These are phyloP conservation scores for Felis chaus DNA, from an alignment of 2,113 vertebrate species.

Conservation along the genomic window DNA sequence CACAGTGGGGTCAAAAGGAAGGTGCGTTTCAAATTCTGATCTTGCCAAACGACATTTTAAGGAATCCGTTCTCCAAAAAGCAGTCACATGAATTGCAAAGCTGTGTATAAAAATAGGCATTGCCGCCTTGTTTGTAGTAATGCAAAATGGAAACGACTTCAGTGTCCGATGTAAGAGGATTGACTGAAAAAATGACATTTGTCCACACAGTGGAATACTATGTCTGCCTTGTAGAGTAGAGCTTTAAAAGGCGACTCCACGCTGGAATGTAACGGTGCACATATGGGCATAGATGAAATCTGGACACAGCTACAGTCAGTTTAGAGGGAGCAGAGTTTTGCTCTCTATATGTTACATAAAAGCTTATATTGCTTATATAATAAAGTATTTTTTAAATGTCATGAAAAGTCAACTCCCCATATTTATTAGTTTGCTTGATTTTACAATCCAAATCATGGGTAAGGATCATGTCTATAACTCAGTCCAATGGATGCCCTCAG, in stretches of 20 bases:
- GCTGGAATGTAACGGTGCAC: background rate
- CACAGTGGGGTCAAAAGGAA: background rate
- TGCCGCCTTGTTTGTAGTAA: background rate
- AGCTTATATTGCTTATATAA: background rate
- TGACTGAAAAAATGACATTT: background rate
- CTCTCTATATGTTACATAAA: background rate
- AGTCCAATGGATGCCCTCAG: background rate
- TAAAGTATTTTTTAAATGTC: background rate
- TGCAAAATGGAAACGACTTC: background rate
- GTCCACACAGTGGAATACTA: background rate
- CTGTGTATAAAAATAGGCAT: background rate
- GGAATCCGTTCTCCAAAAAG: background rate
- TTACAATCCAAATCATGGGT: background rate
- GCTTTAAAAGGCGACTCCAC: background rate
- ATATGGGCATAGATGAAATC: background rate
- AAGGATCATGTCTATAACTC: background rate
- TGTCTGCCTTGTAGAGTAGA: background rate
- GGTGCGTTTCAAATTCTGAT: background rate
- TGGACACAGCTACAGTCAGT: background rate
- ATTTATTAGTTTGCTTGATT: background rate
- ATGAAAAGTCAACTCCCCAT: background rate
- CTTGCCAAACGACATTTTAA: background rate
- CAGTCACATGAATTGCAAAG: background rate
- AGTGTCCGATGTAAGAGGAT: background rate
- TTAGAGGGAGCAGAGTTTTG: background rate